These are phyloP conservation scores for Drosophila neocordata DNA, from an alignment of 1,140 invertebrate species.

Conservation along the genomic window DNA sequence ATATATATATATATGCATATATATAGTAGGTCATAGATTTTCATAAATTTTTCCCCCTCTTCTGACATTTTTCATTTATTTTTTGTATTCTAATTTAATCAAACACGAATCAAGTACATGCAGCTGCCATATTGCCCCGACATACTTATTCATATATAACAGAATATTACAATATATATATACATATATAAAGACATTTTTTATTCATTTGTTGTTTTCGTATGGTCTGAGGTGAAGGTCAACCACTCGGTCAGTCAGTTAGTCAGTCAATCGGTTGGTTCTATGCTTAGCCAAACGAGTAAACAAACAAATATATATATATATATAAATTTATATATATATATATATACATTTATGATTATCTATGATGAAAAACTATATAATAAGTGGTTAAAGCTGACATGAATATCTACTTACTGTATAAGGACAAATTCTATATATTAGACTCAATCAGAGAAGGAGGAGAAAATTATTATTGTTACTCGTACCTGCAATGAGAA, in stretches of 20 bases:
- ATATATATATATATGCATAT: too few species aligned
- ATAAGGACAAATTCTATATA: background rate
- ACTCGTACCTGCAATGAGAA: background rate
- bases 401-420: constrained; percentile 7
- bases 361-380: constrained; percentile 6
- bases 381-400: background rate
- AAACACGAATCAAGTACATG: constrained; percentile 61
- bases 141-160: constrained; percentile 7
- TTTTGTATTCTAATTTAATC: constrained; percentile 39
- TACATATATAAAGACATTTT: background rate
- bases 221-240: constrained; percentile 11
- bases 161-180: constrained; percentile 2
- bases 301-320: constrained; percentile 3
- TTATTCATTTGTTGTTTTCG: background rate
- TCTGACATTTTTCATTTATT: background rate
- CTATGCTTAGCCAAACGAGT: background rate
- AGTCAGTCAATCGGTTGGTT: background rate
- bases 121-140: constrained; percentile 44
- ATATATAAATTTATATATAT: background rate
- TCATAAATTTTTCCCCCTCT: too few species aligned
- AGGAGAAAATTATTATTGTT: background rate
- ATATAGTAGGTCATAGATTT: too few species aligned
- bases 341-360: background rate
- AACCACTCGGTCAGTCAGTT: constrained; percentile 8
- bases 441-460: too few species aligned